Percentiles rank a stretch among this genome's conserved stretches.
phyloP scores from a whole-genome alignment of 2,888 invertebrate genomes.

The Nomada fucata region DNA sequence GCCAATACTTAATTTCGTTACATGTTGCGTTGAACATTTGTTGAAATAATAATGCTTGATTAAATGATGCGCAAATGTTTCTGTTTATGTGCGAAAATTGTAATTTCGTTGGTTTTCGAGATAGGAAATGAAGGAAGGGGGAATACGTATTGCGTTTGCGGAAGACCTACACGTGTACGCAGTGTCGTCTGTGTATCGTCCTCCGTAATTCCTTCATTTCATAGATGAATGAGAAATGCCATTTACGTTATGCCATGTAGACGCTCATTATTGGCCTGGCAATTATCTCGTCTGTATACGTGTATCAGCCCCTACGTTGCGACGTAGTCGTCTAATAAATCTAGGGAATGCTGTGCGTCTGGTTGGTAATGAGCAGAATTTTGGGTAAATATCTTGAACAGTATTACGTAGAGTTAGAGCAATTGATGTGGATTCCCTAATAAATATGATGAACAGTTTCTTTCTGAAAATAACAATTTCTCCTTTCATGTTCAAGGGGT shows the following conservation, averaged over 20 bases:
- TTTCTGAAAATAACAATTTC: no score
- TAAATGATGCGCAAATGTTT: background rate
- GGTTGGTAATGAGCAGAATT: background rate
- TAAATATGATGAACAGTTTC: no score
- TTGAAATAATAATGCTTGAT: no score
- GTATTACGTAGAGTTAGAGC: background rate
- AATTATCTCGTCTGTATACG: constrained; percentile 37
- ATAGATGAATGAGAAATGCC: constrained; percentile 49
- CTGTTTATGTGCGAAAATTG: background rate
- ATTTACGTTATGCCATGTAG: constrained; percentile 36
- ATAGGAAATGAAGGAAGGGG: background rate
- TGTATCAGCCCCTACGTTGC: background rate
- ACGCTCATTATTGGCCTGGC: constrained; percentile 39
- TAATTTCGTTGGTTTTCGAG: constrained; percentile 7
- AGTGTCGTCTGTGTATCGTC: background rate
- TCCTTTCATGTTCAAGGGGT: no score
- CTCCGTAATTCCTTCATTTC: constrained; percentile 50
- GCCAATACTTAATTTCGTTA: no score
- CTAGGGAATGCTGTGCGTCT: background rate
- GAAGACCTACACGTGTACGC: background rate
- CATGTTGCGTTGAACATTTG: no score
- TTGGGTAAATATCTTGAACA: background rate
- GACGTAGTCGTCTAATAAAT: constrained; percentile 22
- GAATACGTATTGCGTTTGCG: constrained; percentile 16
- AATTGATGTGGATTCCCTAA: background rate